phyloP scores from a whole-genome alignment of 2,113 vertebrate genomes.

The Geococcyx californianus region DNA sequence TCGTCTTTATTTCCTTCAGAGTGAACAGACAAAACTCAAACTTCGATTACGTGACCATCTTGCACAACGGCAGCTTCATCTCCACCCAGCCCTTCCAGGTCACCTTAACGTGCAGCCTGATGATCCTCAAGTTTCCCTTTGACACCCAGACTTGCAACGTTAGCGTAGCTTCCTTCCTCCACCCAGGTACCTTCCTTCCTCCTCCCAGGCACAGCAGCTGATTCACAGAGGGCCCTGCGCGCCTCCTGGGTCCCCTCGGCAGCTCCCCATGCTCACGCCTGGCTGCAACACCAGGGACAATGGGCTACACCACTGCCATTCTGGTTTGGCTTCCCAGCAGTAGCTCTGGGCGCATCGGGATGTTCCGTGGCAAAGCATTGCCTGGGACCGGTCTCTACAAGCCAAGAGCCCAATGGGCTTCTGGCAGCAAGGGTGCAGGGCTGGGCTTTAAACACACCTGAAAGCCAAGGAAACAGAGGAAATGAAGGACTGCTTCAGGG shows the following conservation, averaged over 20 bases:
- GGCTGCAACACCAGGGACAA: background rate
- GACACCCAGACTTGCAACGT: slow-evolving; percentile 59
- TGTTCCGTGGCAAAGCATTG: background rate
- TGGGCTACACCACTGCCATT: background rate
- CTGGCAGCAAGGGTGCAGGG: background rate
- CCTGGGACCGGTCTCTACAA: background rate
- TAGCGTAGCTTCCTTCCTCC: background rate
- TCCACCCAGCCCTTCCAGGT: slow-evolving; percentile 19
- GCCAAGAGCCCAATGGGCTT: background rate
- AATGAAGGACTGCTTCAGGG: background rate
- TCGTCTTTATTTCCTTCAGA: background rate
- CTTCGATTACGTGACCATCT: background rate
- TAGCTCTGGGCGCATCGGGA: background rate
- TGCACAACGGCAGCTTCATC: background rate
- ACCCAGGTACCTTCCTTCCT: slow-evolving; percentile 42
- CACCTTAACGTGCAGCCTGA: slow-evolving; percentile 48
- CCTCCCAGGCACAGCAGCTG: slow-evolving; percentile 55
- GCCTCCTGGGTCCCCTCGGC: background rate
- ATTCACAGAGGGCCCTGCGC: background rate
- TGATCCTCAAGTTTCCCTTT: slow-evolving; percentile 67
- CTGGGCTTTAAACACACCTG: background rate
- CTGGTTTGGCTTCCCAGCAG: background rate
- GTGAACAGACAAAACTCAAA: background rate
- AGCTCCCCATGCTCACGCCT: background rate
- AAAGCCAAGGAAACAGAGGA: background rate